Percentiles rank a stretch among this genome's conserved stretches.
These are phyloP conservation scores for Coracias cyanogaster DNA, from an alignment of 2,797 vertebrate species.

Conservation along the genomic window DNA sequence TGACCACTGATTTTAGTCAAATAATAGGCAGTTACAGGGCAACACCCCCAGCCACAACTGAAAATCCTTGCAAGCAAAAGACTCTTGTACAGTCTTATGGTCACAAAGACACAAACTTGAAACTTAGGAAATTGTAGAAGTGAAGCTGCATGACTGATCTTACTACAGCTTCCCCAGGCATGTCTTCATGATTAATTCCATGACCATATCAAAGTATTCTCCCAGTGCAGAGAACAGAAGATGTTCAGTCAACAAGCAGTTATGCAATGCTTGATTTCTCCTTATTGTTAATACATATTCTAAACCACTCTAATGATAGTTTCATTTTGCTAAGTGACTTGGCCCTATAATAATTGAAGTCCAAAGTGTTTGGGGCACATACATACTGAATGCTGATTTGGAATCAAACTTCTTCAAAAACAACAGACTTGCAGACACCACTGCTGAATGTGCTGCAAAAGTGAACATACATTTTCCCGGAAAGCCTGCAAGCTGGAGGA, in stretches of 20 bases:
- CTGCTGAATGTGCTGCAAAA: background rate
- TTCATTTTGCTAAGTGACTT: background rate
- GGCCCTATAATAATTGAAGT: background rate
- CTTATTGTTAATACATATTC: background rate
- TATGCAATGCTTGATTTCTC: background rate
- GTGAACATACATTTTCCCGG: background rate
- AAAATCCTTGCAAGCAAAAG: background rate
- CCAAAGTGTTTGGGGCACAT: background rate
- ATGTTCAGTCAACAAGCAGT: background rate
- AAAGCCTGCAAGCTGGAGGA: background rate
- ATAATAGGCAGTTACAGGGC: background rate
- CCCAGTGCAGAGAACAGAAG: background rate
- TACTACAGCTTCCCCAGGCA: background rate
- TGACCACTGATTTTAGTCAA: background rate
- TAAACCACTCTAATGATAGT: background rate
- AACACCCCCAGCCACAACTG: background rate
- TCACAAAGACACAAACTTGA: background rate
- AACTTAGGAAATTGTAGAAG: background rate
- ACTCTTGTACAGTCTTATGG: fast-evolving
- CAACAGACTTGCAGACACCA: background rate
- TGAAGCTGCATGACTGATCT: background rate
- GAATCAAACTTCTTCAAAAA: background rate
- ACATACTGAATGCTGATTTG: background rate
- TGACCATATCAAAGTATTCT: background rate
- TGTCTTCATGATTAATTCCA: background rate